These are phyloP conservation scores for Adelphocoris suturalis DNA, from an alignment of 2,888 invertebrate species.

Conservation along the genomic window DNA sequence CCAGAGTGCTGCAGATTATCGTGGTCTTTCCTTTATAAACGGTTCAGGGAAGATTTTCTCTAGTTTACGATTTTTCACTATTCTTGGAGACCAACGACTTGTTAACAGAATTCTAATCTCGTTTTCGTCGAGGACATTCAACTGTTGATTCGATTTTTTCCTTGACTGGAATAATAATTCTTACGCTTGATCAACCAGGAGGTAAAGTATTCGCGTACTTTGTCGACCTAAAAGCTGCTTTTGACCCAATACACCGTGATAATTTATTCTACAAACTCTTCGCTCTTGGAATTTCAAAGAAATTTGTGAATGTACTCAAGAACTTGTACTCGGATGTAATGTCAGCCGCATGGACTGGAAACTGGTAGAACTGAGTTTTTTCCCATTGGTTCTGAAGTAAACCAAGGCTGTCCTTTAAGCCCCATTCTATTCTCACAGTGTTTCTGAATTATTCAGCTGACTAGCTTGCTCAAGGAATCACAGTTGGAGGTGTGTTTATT, in stretches of 20 bases:
- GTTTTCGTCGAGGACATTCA: neutral
- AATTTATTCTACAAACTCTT: neutral
- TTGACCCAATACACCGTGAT: neutral
- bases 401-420: constrained; percentile 38
- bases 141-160: neutral
- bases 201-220: neutral
- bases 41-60: too few relatives aligned
- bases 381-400: constrained; percentile 6
- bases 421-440: constrained; percentile 40
- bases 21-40: too few relatives aligned
- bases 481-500: neutral
- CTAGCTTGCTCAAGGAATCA: neutral
- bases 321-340: too few relatives aligned
- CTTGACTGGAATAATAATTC: neutral
- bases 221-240: neutral
- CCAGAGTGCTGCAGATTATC: too few relatives aligned
- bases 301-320: too few relatives aligned
- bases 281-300: neutral
- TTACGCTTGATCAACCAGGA: neutral
- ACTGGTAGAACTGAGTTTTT: constrained; percentile 4
- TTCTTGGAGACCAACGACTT: too few relatives aligned
- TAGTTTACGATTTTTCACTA: too few relatives aligned
- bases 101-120: neutral
- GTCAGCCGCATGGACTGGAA: neutral
- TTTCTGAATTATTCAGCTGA: constrained; percentile 18